A percentile compares a stretch with the other conserved stretches of the same genome.
Evolutionary conservation across 2,888 invertebrate genomes (phyloP).

Genomic region (Drosophila kuntzei): DNA sequence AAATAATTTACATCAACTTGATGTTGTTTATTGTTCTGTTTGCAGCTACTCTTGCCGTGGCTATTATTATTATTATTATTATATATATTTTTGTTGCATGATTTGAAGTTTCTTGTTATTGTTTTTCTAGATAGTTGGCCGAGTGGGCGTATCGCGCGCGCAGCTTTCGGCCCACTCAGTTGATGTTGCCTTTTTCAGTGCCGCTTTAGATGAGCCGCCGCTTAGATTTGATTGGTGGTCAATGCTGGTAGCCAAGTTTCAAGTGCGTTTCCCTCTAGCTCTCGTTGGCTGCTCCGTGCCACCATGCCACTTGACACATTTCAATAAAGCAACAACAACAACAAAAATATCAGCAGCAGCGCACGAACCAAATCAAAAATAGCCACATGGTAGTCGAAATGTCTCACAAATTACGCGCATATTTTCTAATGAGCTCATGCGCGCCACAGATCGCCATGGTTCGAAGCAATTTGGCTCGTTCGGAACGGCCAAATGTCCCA

Average conservation of each 20-base stretch:
- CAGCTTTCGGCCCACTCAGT: slow-evolving; percentile 69
- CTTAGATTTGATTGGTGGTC: slow-evolving; percentile 70
- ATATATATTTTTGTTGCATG: slow-evolving; percentile 56
- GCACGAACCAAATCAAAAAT: slow-evolving; percentile 67
- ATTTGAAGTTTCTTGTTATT: slow-evolving; percentile 76
- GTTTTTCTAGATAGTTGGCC: slow-evolving; percentile 49
- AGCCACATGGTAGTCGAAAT: slow-evolving; percentile 39
- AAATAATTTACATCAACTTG: slow-evolving; percentile 79
- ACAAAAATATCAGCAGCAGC: slow-evolving; percentile 26
- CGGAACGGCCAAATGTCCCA: slow-evolving; percentile 31
- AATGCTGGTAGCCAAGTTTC: slow-evolving; percentile 64
- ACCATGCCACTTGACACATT: slow-evolving; percentile 75
- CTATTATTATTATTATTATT: slow-evolving; percentile 3
- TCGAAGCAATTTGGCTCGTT: slow-evolving; percentile 55
- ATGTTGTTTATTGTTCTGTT: slow-evolving; percentile 67
- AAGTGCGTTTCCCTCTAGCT: slow-evolving; percentile 61
- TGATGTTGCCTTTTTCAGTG: slow-evolving; percentile 72
- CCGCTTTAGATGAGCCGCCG: slow-evolving; percentile 65
- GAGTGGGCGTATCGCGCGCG: slow-evolving; percentile 74
- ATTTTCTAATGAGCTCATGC: slow-evolving; percentile 81
- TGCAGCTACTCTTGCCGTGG: slow-evolving; percentile 38
- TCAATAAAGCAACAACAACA: slow-evolving; percentile 49
- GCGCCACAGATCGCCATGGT: slow-evolving; percentile 70
- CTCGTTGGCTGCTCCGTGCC: slow-evolving; percentile 34
- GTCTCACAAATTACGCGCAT: slow-evolving; percentile 79